These are phyloP conservation scores for Tragelaphus buxtoni DNA, from an alignment of 2,113 vertebrate genomes.

Conservation along the genomic window DNA sequence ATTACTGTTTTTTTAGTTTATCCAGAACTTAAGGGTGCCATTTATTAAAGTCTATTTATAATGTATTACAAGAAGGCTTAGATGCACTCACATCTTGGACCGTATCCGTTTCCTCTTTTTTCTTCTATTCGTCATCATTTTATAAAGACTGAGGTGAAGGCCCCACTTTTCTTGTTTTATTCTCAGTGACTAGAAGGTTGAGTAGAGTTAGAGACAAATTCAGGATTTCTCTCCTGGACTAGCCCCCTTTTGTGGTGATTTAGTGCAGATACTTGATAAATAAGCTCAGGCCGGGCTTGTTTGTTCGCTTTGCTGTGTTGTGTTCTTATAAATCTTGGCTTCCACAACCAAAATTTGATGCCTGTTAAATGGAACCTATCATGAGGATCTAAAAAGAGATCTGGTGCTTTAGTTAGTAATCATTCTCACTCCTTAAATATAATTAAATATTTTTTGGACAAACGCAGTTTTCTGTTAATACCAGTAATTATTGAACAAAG, in stretches of 20 bases:
- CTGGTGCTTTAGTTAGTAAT: neutral
- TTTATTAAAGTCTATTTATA: neutral
- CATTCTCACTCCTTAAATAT: neutral
- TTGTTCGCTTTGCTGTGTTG: neutral
- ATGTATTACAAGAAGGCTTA: neutral
- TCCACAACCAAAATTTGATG: neutral
- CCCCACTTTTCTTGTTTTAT: neutral
- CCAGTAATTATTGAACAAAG: neutral
- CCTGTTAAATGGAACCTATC: neutral
- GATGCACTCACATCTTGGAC: neutral
- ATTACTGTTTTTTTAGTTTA: neutral
- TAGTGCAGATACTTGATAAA: neutral
- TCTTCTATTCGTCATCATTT: neutral
- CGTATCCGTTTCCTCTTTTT: neutral
- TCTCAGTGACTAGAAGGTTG: neutral
- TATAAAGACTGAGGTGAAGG: neutral
- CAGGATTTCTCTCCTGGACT: neutral
- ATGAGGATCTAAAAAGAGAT: neutral
- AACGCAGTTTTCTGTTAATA: slow-evolving; percentile 3
- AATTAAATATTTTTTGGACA: slow-evolving; percentile 23
- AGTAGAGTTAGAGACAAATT: neutral
- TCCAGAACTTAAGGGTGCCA: neutral
- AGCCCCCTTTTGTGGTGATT: neutral
- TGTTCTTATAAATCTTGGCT: neutral
- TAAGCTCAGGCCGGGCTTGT: neutral